Evolutionary conservation across 2,113 vertebrate species (phyloP).

Genomic region (Probosciger aterrimus): DNA sequence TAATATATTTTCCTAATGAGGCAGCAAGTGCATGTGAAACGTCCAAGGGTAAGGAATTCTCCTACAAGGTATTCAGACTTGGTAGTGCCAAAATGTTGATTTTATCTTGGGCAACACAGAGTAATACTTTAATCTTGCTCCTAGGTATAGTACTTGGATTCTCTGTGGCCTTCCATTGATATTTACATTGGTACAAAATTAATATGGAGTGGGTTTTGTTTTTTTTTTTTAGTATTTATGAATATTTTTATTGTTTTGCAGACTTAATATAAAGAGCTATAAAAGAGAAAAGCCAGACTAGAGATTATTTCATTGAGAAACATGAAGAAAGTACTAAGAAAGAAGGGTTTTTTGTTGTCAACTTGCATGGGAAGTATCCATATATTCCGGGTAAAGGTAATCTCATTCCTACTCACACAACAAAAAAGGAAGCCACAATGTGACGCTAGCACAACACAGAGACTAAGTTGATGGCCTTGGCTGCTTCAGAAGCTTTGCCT

Average conservation of each 20-base stretch:
- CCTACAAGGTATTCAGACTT: not conserved
- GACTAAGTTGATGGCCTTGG: not conserved
- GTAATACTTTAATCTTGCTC: not conserved
- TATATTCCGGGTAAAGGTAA: not conserved
- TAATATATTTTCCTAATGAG: not conserved
- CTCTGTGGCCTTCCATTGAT: not conserved
- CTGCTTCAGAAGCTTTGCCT: not conserved
- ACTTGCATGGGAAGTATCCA: not conserved
- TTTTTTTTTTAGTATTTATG: not conserved
- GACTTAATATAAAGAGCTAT: not conserved
- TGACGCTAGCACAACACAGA: not conserved
- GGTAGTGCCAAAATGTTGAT: not conserved
- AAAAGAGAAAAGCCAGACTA: not conserved
- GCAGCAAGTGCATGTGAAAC: not conserved
- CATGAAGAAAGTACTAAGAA: not conserved
- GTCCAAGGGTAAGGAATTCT: not conserved
- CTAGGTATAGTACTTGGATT: not conserved
- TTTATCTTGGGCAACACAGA: not conserved
- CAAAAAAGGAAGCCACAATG: not conserved
- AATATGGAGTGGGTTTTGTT: fast-evolving
- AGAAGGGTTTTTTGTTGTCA: not conserved
- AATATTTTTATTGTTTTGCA: not conserved
- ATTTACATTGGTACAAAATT: not conserved
- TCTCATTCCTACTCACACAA: not conserved
- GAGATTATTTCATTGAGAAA: not conserved